phyloP scores from a whole-genome alignment of 2,888 invertebrate species.

The Ceriagrion tenellum region DNA sequence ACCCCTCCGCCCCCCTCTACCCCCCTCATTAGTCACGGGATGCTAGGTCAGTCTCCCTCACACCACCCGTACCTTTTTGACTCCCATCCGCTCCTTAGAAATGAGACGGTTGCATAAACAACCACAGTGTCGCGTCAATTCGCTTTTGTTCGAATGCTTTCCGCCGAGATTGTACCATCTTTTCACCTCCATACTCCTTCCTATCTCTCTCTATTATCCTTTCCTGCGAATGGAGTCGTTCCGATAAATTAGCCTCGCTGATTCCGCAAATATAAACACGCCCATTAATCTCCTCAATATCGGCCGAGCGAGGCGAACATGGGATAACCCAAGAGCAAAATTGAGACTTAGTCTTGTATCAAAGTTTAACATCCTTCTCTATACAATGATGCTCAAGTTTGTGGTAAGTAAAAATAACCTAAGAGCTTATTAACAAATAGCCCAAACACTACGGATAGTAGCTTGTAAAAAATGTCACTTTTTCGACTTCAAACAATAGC shows the following conservation, averaged over 20 bases:
- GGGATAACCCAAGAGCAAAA: too few species aligned
- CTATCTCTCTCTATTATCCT: neutral
- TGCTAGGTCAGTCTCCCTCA: neutral
- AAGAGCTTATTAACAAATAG: too few species aligned
- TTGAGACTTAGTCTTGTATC: too few species aligned
- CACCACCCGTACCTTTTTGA: neutral
- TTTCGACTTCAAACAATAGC: too few species aligned
- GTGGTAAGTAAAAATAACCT: too few species aligned
- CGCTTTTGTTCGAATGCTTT: neutral
- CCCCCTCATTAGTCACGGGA: slow-evolving; percentile 32
- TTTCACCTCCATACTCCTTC: neutral
- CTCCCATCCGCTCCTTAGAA: neutral
- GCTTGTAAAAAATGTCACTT: too few species aligned
- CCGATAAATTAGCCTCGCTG: neutral
- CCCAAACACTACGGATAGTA: too few species aligned
- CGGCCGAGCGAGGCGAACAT: too few species aligned
- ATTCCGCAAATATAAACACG: neutral
- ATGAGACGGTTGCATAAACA: slow-evolving; percentile 9
- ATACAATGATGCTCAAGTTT: too few species aligned
- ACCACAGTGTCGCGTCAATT: neutral
- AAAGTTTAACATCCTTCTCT: too few species aligned
- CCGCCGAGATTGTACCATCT: neutral
- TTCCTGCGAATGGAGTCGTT: neutral
- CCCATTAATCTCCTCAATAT: too few species aligned
- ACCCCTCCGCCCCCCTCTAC: neutral